Evolutionary conservation across 2,888 invertebrate genomes (phyloP).

Genomic region (Aphodius sticticus): DNA sequence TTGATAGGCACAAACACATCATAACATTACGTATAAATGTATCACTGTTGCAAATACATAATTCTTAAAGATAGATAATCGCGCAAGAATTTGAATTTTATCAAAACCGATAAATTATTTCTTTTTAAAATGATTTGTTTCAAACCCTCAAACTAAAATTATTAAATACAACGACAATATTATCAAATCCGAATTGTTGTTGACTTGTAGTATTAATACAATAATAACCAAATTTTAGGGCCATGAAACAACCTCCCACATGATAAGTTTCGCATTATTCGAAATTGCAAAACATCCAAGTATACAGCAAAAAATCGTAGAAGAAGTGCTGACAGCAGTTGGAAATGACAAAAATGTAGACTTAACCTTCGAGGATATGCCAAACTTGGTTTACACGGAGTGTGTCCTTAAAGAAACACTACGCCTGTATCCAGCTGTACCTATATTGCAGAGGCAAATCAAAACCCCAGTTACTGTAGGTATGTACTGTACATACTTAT

Average conservation of each 20-base stretch:
- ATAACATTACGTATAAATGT: no score
- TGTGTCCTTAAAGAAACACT: slow-evolving; percentile 22
- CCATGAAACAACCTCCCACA: background rate
- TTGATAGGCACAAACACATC: no score
- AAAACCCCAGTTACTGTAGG: background rate
- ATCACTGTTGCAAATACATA: no score
- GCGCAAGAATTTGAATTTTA: no score
- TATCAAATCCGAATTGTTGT: background rate
- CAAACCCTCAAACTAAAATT: no score
- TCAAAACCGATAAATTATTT: no score
- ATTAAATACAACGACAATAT: background rate
- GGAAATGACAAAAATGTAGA: background rate
- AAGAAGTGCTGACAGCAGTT: background rate
- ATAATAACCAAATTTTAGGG: background rate
- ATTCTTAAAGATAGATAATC: no score
- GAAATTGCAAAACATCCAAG: slow-evolving; percentile 9
- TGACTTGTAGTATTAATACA: background rate
- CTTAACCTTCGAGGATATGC: background rate
- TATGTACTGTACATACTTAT: background rate
- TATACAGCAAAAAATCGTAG: slow-evolving; percentile 11
- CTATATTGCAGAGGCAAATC: background rate
- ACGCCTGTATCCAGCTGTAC: background rate
- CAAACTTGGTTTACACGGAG: background rate
- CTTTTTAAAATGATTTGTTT: no score
- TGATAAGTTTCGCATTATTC: slow-evolving; percentile 9